A percentile compares a stretch with the other conserved stretches of the same genome.
Conservation (phyloP, 2,113 vertebrate species). For the Jaculus jaculus region DNA sequence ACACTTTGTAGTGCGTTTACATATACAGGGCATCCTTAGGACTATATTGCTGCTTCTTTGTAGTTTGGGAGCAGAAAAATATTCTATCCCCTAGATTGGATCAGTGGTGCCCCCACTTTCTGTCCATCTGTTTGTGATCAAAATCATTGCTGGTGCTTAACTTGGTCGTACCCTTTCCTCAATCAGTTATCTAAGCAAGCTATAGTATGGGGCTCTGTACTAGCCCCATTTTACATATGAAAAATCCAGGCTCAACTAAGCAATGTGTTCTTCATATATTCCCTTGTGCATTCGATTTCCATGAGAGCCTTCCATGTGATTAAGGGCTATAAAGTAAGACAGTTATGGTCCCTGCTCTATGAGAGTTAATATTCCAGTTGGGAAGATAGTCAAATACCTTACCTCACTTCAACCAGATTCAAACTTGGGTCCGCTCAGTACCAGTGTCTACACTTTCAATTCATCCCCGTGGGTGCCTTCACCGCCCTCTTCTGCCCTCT, state of each 20-base stretch:
- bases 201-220: neutral
- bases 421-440: neutral
- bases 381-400: neutral
- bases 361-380: neutral
- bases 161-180: neutral
- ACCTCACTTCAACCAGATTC: neutral
- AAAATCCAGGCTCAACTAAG: neutral
- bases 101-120: neutral
- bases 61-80: neutral
- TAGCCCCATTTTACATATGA: conserved; percentile 34
- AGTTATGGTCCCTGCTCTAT: neutral
- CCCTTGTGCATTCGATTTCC: neutral
- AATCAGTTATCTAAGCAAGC: neutral
- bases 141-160: neutral
- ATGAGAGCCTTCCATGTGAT: neutral
- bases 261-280: neutral
- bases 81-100: neutral
- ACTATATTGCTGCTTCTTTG: neutral
- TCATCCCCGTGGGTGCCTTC: neutral
- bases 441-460: neutral
- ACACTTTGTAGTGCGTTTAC: neutral
- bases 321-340: neutral
- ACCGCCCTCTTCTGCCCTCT: too few relatives aligned
- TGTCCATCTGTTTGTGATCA: neutral
- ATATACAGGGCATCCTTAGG: neutral